A percentile compares a stretch with the other conserved stretches of the same genome.
These are phyloP conservation scores for Melanchra persicariae DNA, from an alignment of 2,888 invertebrate species.

Conservation along the genomic window DNA sequence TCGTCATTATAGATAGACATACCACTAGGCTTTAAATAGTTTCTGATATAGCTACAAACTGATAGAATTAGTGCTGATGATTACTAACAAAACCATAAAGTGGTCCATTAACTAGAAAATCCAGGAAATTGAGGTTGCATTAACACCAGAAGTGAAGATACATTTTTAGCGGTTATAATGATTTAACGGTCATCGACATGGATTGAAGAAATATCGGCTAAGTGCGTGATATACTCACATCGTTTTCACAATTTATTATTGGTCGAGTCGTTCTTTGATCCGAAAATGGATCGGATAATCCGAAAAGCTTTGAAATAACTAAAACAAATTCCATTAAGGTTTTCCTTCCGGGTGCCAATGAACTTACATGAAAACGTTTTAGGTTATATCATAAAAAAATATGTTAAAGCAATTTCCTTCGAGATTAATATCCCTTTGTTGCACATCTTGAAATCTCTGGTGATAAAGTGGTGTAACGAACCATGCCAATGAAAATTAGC, in stretches of 20 bases:
- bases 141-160: constrained; percentile 34
- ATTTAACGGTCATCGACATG: constrained; percentile 44
- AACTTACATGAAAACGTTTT: background rate
- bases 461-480: constrained; percentile 26
- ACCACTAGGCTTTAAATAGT: background rate
- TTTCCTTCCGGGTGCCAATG: constrained; percentile 35
- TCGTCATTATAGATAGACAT: too few species aligned
- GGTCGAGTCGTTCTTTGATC: constrained; percentile 37
- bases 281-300: constrained; percentile 12
- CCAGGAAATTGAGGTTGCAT: constrained; percentile 45
- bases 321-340: background rate
- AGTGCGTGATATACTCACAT: constrained; percentile 29
- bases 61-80: background rate
- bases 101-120: background rate
- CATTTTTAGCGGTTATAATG: constrained; percentile 31
- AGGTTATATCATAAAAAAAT: background rate
- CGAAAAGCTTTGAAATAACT: background rate
- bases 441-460: constrained; percentile 20
- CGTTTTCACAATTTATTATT: constrained; percentile 27
- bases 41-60: constrained; percentile 14
- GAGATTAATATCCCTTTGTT: background rate
- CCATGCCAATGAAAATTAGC: constrained; percentile 16
- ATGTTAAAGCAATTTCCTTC: background rate
- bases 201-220: constrained; percentile 32
- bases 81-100: constrained; percentile 4